A percentile compares a stretch with the other conserved stretches of the same genome.
phyloP scores from a whole-genome alignment of 2,888 invertebrate species.

The Amphiduros pacificus region DNA sequence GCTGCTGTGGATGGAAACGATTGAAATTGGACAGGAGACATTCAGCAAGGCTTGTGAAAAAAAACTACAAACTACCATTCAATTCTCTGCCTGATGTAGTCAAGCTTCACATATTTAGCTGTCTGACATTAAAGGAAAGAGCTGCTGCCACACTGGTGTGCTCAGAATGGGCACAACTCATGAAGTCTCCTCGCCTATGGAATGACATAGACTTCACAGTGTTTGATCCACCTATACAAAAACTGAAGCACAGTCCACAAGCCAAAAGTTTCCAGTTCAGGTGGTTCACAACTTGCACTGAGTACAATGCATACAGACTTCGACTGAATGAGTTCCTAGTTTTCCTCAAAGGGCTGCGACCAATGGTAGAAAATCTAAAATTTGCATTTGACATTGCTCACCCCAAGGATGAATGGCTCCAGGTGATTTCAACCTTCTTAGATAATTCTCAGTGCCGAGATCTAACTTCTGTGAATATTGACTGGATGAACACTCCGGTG shows the following conservation, averaged over 20 bases:
- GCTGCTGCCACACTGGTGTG: constrained; percentile 7
- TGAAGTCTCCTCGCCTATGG: constrained; percentile 4
- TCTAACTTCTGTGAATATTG: background rate
- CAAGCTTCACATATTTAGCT: constrained; percentile 8
- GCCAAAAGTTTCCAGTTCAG: background rate
- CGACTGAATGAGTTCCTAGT: constrained; percentile 1
- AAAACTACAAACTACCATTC: constrained; percentile 11
- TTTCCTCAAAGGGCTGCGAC: background rate
- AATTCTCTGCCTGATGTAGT: constrained; percentile 6
- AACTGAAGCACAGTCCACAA: background rate
- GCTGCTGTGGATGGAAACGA: background rate
- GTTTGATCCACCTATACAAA: constrained; percentile 2
- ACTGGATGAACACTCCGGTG: constrained; percentile 13
- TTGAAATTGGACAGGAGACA: constrained; percentile 1
- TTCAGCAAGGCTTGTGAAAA: constrained; percentile 3
- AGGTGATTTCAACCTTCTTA: background rate
- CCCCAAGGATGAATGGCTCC: constrained; percentile 9
- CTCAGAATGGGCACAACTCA: constrained; percentile 9
- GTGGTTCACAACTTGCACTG: constrained; percentile 5
- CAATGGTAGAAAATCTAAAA: background rate
- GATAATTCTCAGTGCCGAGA: constrained; percentile 5
- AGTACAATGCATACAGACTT: constrained; percentile 2
- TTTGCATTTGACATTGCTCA: constrained; percentile 9
- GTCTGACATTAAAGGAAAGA: background rate
- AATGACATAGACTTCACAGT: constrained; percentile 2